Percentiles rank a stretch among this genome's conserved stretches.
phyloP scores from a whole-genome alignment of 1,140 invertebrate species.

The Heliconius hewitsoni region DNA sequence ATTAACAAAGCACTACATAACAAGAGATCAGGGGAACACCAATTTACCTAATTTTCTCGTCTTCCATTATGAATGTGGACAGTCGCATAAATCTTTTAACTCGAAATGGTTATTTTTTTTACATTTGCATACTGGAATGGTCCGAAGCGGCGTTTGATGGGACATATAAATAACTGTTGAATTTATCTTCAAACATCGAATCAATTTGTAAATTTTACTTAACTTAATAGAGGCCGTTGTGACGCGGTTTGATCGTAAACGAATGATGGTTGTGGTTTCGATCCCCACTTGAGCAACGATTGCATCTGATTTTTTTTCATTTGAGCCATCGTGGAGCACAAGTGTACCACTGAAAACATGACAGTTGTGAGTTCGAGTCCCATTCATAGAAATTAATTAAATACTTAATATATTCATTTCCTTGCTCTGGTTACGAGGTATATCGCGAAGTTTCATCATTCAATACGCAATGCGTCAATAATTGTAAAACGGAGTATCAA shows the following conservation, averaged over 20 bases:
- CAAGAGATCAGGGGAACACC: slow-evolving; percentile 17
- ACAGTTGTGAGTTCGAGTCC: too few relatives aligned
- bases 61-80: slow-evolving; percentile 21
- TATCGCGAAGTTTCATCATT: too few relatives aligned
- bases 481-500: too few relatives aligned
- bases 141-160: slow-evolving; percentile 22
- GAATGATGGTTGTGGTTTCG: neutral
- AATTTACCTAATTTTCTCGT: slow-evolving; percentile 35
- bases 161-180: slow-evolving; percentile 22
- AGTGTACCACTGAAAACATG: too few relatives aligned
- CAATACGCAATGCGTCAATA: too few relatives aligned
- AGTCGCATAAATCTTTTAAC: slow-evolving; percentile 27
- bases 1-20: slow-evolving; percentile 1
- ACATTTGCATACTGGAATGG: slow-evolving; percentile 31
- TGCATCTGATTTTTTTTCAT: too few relatives aligned
- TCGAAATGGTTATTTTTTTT: slow-evolving; percentile 25
- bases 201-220: slow-evolving; percentile 31
- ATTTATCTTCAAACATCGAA: slow-evolving; percentile 28
- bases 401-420: too few relatives aligned
- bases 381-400: too few relatives aligned
- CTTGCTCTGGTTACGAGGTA: too few relatives aligned
- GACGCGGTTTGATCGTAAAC: too few relatives aligned
- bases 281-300: neutral
- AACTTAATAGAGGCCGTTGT: neutral
- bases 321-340: too few relatives aligned